A percentile compares a stretch with the other conserved stretches of the same genome.
These are phyloP conservation scores for Anguilla anguilla DNA, from an alignment of 2,797 vertebrate genomes.

Conservation along the genomic window DNA sequence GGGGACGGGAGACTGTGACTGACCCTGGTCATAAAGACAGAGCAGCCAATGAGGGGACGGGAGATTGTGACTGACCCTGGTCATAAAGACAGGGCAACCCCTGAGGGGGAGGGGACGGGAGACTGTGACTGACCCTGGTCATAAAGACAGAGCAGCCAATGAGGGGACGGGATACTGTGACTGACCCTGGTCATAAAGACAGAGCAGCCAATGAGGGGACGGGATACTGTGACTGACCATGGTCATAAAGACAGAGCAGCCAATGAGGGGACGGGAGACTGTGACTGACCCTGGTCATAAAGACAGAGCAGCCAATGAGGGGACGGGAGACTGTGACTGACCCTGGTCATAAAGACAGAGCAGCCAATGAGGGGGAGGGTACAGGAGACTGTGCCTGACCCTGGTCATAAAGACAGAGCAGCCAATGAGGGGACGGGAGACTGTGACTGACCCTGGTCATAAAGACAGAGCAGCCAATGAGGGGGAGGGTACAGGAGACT, in stretches of 20 bases:
- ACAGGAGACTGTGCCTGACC: no score
- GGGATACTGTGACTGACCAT: conserved; percentile 54
- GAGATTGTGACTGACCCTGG: conserved; percentile 60
- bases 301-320: conserved; percentile 92
- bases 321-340: conserved; percentile 44
- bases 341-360: conserved; percentile 91
- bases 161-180: no score
- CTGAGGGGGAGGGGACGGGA: conserved; percentile 74
- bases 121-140: conserved; percentile 70
- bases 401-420: no score
- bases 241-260: conserved; percentile 95
- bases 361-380: conserved; percentile 93
- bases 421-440: no score
- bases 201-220: no score
- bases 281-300: conserved; percentile 90
- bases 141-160: conserved; percentile 98
- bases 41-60: conserved; percentile 87
- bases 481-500: no score
- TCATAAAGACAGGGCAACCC: conserved; percentile 97
- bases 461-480: no score
- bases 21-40: conserved; percentile 90
- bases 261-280: conserved; percentile 95
- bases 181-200: no score
- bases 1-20: conserved; percentile 50
- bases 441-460: no score